phyloP scores from a whole-genome alignment of 2,888 invertebrate species.

The Dicroscelio sp. region DNA sequence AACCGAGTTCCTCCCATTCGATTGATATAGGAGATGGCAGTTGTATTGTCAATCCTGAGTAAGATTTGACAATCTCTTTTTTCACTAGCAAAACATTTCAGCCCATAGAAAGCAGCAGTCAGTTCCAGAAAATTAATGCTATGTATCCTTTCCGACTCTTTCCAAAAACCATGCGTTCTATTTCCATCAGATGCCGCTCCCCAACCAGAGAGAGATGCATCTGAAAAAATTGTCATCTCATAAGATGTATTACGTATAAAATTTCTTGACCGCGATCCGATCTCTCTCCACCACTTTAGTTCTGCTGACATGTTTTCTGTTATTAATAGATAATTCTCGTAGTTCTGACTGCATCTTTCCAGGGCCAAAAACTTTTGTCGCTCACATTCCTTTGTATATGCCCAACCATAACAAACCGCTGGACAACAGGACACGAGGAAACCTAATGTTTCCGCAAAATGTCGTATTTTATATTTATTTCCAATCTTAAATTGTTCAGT shows the following conservation, averaged over 20 bases:
- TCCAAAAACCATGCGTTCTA: neutral
- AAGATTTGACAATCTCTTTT: no score
- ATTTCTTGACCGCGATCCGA: neutral
- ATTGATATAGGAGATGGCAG: no score
- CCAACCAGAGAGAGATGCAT: neutral
- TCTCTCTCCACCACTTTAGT: neutral
- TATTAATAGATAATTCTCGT: neutral
- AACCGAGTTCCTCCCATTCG: no score
- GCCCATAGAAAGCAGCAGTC: neutral
- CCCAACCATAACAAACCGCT: neutral
- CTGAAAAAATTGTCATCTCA: neutral
- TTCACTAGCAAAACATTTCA: no score
- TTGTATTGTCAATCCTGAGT: no score
- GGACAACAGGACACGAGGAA: no score
- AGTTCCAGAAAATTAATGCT: neutral
- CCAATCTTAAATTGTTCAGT: no score
- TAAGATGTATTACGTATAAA: neutral
- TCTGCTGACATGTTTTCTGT: neutral
- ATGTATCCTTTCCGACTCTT: neutral
- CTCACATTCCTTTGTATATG: neutral
- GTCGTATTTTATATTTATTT: no score
- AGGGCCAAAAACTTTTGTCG: neutral
- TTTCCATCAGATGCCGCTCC: neutral
- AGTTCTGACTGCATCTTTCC: neutral
- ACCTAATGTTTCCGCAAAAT: no score